Conservation (phyloP, 2,888 invertebrate genomes). For the Lasiommata megera region DNA sequence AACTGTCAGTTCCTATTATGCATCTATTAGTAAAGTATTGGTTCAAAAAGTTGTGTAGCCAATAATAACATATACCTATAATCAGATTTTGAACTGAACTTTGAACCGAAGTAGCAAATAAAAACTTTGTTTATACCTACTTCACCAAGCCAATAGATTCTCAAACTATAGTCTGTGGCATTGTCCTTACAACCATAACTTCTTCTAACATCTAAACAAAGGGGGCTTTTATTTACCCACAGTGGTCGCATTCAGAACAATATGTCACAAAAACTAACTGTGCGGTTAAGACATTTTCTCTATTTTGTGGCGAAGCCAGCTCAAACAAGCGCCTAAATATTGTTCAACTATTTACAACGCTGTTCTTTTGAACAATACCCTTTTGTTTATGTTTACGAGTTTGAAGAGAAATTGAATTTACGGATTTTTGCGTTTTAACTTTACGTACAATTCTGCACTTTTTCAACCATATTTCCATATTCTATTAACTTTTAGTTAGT, state of each 20-base stretch:
- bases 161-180: not conserved
- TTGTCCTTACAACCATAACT: slow-evolving; percentile 5
- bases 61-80: too few relatives aligned
- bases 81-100: too few relatives aligned
- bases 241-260: slow-evolving; percentile 62
- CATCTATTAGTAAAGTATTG: too few relatives aligned
- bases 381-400: slow-evolving; percentile 16
- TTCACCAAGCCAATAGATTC: not conserved
- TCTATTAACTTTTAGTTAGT: too few relatives aligned
- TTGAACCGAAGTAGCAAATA: too few relatives aligned
- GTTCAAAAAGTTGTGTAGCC: too few relatives aligned
- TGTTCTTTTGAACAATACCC: slow-evolving; percentile 26
- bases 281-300: slow-evolving; percentile 22
- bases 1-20: too few relatives aligned
- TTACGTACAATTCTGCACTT: not conserved
- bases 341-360: slow-evolving; percentile 24
- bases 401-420: slow-evolving; percentile 10
- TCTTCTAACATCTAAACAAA: slow-evolving; percentile 15
- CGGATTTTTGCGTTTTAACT: slow-evolving; percentile 8
- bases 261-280: slow-evolving; percentile 59
- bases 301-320: slow-evolving; percentile 20
- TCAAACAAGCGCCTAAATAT: slow-evolving; percentile 23
- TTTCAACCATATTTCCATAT: not conserved
- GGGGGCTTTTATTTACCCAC: slow-evolving; percentile 31
- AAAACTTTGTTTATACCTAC: too few relatives aligned